A percentile compares a stretch with the other conserved stretches of the same genome.
These are phyloP conservation scores for Liparis tanakae DNA, from an alignment of 2,797 vertebrate species.

Conservation along the genomic window DNA sequence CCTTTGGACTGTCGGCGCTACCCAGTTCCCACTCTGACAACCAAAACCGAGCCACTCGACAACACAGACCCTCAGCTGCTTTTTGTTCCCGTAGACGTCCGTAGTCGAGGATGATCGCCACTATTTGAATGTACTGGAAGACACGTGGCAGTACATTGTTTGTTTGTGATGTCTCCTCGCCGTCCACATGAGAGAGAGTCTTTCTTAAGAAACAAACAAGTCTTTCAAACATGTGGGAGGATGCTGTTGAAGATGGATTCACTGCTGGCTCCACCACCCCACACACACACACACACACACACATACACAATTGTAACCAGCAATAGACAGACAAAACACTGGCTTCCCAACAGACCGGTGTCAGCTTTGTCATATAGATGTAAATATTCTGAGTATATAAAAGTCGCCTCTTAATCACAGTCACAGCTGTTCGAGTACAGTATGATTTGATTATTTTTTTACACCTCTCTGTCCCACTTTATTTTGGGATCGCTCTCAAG, in stretches of 20 bases:
- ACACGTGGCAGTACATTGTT: conserved; percentile 38
- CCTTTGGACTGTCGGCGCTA: conserved; percentile 67
- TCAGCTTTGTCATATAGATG: conserved; percentile 69
- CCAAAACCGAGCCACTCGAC: conserved; percentile 73
- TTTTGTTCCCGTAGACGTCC: conserved; percentile 36
- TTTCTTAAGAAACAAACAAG: conserved; percentile 32
- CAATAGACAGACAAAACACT: conserved; percentile 73
- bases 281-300: conserved; percentile 31
- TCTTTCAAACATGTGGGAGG: conserved; percentile 41
- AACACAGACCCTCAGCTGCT: conserved; percentile 73
- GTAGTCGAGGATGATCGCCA: conserved; percentile 59
- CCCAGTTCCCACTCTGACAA: conserved; percentile 63
- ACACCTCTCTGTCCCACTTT: conserved; percentile 64
- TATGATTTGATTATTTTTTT: conserved; percentile 82
- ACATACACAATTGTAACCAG: conserved; percentile 78
- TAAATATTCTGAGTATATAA: conserved; percentile 74
- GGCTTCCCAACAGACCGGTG: conserved; percentile 65
- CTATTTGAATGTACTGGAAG: conserved; percentile 74
- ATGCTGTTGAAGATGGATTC: conserved; percentile 56
- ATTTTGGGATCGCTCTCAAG: conserved; percentile 58
- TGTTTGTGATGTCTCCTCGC: conserved; percentile 43
- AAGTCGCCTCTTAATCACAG: conserved; percentile 69
- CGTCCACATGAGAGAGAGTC: conserved; percentile 36
- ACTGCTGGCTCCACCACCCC: conserved; percentile 58
- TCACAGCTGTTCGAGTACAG: conserved; percentile 69